Conservation (phyloP, 1,140 invertebrate species). For the Marisa cornuarietis region DNA sequence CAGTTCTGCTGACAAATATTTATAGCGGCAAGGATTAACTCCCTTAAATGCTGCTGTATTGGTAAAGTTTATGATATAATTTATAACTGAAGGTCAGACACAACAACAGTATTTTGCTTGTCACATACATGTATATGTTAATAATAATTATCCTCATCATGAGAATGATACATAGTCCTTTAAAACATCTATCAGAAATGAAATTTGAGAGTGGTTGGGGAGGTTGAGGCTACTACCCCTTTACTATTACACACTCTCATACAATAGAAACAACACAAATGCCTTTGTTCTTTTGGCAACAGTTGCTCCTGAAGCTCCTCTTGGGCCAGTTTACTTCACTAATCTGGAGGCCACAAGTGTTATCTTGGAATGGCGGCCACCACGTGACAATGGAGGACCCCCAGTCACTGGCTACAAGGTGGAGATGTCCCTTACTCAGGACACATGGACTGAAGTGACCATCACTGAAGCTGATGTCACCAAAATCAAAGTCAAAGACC, state of each 20-base stretch:
- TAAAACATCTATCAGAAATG: too few species aligned
- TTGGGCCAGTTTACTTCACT: conserved; percentile 89
- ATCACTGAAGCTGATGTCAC: conserved; percentile 74
- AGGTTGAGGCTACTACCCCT: background rate
- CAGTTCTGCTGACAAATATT: too few species aligned
- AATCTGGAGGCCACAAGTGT: conserved; percentile 95
- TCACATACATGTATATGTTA: too few species aligned
- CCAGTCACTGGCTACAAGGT: conserved; percentile 92
- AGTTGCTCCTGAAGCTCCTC: conserved; percentile 78
- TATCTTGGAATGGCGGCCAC: conserved; percentile 86
- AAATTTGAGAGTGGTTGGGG: background rate
- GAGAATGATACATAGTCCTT: too few species aligned
- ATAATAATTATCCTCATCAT: too few species aligned
- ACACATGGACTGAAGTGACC: conserved; percentile 82
- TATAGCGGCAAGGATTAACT: too few species aligned
- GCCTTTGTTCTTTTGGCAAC: background rate
- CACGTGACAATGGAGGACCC: conserved; percentile 89
- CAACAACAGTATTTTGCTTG: too few species aligned
- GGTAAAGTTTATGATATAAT: background rate
- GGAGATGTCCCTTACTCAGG: conserved; percentile 92
- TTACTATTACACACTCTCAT: background rate
- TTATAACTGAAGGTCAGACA: background rate
- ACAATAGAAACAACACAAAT: background rate
- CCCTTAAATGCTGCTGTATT: too few species aligned
- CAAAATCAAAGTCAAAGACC: conserved; percentile 47